phyloP scores from a whole-genome alignment of 2,113 vertebrate genomes.

The Anser cygnoides region DNA sequence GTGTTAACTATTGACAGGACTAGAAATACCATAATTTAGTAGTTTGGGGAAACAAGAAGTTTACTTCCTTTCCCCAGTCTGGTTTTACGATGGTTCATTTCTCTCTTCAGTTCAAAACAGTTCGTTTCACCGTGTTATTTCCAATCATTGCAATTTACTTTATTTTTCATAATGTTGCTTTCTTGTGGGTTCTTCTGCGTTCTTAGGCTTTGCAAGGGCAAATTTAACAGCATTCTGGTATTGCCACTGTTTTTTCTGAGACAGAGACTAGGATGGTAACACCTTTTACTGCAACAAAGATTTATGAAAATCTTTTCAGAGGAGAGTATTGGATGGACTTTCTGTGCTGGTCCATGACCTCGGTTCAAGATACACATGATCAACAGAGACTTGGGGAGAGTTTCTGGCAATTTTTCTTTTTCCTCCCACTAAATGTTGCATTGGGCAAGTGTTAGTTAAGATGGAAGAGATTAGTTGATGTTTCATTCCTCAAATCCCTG shows the following conservation, averaged over 20 bases:
- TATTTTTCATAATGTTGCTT: neutral
- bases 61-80: neutral
- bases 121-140: neutral
- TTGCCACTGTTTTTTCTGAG: neutral
- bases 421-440: neutral
- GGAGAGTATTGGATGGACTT: neutral
- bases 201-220: neutral
- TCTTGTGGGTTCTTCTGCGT: neutral
- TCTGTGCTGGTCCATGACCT: neutral
- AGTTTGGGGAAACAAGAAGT: neutral
- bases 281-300: neutral
- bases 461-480: neutral
- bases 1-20: neutral
- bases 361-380: neutral
- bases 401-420: neutral
- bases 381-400: neutral
- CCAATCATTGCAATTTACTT: neutral
- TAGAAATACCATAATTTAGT: neutral
- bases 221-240: neutral
- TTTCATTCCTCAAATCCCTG: conserved; percentile 21
- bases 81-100: neutral
- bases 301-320: neutral
- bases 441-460: neutral
- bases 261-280: neutral
- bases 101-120: neutral